Evolutionary conservation across 1,140 invertebrate genomes (phyloP), one percentile per base, ranked within the genome.

Genomic region (Chironomus striatipennis): DNA sequence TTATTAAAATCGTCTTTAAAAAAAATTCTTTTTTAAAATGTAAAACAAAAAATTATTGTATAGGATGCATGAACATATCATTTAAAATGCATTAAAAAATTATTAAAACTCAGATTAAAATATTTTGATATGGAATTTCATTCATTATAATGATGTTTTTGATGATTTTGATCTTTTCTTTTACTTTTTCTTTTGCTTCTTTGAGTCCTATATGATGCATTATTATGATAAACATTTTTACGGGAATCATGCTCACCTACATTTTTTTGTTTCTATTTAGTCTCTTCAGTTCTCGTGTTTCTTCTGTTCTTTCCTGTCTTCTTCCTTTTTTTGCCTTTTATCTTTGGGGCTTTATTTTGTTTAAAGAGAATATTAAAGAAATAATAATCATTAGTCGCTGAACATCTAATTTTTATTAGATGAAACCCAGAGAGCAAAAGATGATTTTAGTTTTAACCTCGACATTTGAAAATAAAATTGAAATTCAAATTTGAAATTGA

Each of bases 51-150:
- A 34, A 34, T 34, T 34, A 34, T 34, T 34, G 24, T 34, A 34
- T 34, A 34, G 5, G 24, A 34, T 34, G 24, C 47, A 57, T 12
- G n/a, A 70, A 18, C 65, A 21, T 70, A 70, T 70, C 18, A 70
- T 70, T 70, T 70, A 70, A 70, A 70, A 70, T 70, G 65, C 65
- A 70, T 70, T 70, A 70, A 70, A 17, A 70, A 70, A 70, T 70
- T 70, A 70, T 70, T 1, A 20, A 70, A 70, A 70, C 20, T 20
- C 65, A 70, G 65, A 70, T 70, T 70, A 70, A 70, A 70, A 70
- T 70, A 70, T 70, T 70, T 70, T 70, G 65, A 70, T 70, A 70
- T 70, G 65, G 65, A 70, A 70, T 70, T 70, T 70, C 65, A 70
- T 70, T 70, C 18, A 70, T 70, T 70, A 70, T 70, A 70, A 70